phyloP scores from a whole-genome alignment of 2,113 vertebrate species.

The Scophthalmus maximus region DNA sequence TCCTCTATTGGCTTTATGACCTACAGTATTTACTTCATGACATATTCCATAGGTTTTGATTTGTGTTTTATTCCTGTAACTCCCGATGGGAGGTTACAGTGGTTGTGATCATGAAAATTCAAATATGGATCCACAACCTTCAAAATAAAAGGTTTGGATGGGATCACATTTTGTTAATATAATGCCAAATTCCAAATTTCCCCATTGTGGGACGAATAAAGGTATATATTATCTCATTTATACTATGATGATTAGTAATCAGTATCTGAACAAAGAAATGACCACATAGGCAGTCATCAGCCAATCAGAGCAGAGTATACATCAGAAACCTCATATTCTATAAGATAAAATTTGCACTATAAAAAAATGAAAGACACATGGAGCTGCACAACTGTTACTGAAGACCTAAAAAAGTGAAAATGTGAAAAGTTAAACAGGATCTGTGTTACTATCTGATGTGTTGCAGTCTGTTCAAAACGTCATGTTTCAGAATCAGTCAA shows the following conservation, averaged over 20 bases:
- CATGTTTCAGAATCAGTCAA: neutral
- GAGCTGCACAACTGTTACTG: neutral
- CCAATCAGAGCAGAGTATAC: no score
- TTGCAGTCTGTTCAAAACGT: neutral
- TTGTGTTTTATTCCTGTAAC: neutral
- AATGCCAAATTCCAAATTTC: neutral
- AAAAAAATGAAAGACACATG: no score
- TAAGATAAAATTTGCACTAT: no score
- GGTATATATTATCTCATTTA: no score
- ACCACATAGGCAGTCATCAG: no score
- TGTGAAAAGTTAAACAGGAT: neutral
- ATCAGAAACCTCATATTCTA: no score
- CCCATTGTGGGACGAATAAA: neutral
- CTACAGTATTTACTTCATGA: neutral
- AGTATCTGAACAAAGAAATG: no score
- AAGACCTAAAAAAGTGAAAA: neutral
- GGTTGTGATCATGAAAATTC: neutral
- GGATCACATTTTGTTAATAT: neutral
- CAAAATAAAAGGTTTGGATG: neutral
- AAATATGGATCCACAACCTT: neutral
- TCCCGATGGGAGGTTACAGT: neutral
- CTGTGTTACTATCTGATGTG: no score
- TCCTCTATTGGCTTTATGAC: no score
- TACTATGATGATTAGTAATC: neutral
- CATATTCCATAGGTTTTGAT: neutral